Base-by-base conservation (phyloP, 2,113 vertebrate genomes). In the Climacteris rufus region DNA sequence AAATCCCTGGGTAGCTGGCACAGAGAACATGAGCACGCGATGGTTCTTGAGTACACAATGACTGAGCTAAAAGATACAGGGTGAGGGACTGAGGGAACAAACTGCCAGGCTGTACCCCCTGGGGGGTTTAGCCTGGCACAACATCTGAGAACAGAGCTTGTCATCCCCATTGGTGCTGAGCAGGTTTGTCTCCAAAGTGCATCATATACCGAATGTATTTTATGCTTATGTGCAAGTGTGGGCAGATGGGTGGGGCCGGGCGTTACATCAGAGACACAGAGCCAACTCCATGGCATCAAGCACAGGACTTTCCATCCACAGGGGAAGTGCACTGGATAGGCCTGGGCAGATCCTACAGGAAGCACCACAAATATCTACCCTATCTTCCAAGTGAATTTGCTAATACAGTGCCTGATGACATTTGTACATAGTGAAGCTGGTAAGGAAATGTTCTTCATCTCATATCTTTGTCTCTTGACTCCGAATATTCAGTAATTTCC, bases 101-200 rank as follows among this genome's bases (percentile, higher is more conserved):
- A 39, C 71, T 79, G 81, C 30, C 35, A 61, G 74, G 9, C 60
- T 78, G 10, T 60, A 40, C 0, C 1, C 20, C 53, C 47, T 20
- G 8, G 21, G 16, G 17, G 27, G 2, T 22, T 78, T 69, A 86
- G 49, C 40, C 52, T 70, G 37, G 25, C 63, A 53, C 0, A 3
- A 64, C 28, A 24, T 40, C 50, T 47, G 54, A 86, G 68, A 90
- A 31, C 12, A 69, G 15, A 70, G 27, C 8, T 53, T 45, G 57
- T 45, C 44, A 64, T 49, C 28, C 25, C 33, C 1, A 5, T 33
- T 0, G 0, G 40, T 3, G 1, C 65, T 18, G 33, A 94, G 79
- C 8, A 22, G 31, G 8, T 66, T 91, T 89, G 44, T 71, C 22
- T 56, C 31, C 37, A 12, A 54, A 71, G 84, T 49, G 11, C 89